Evolutionary conservation across 2,113 vertebrate species (phyloP), one percentile per base, ranked within the genome.

Genomic region (Corythornis madagascariensis): DNA sequence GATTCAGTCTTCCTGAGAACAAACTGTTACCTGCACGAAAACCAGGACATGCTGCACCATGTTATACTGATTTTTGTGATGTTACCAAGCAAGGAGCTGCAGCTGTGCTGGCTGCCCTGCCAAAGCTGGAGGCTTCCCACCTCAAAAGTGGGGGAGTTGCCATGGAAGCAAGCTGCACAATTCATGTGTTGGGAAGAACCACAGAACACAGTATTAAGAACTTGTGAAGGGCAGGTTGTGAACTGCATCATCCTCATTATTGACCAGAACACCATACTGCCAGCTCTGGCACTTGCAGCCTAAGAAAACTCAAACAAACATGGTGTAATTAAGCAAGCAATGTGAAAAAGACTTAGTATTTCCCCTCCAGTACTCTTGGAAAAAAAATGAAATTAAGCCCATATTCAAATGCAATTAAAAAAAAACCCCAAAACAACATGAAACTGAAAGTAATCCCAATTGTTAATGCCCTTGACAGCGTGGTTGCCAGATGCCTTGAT

Each of bases 41-140:
- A 64, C n/a, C 6, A 1, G 64, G 81, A 73, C 0, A 7, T 3
- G 2, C 33, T 61, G 60, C 11, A 19, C 45, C 2, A 5, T 4
- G 29, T 64, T 72, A 81, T 31, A 67, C 56, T 59, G 77, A 84
- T 60, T 77, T 92, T 47, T 1, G 2, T 74, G 70, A 66, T 53
- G 55, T 56, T 71, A 33, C 5, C 47, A 45, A 90, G 63, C 47
- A 77, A 72, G 43, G 38, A 82, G 35, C 66, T 93, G 83, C 73
- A 80, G 85, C 81, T 78, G 81, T 31, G 57, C 70, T 50, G 83
- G 61, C 47, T 55, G 48, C 65, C 43, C 13, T 72, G 83, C 78
- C 56, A 66, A 69, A 74, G 81, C 63, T 76, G 60, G 28, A 94
- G 38, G 35, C n/a, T 93, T 93, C 71, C 91, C 80, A 73, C 70